Conservation (phyloP, 2,113 vertebrate genomes). For the Bufo bufo region DNA sequence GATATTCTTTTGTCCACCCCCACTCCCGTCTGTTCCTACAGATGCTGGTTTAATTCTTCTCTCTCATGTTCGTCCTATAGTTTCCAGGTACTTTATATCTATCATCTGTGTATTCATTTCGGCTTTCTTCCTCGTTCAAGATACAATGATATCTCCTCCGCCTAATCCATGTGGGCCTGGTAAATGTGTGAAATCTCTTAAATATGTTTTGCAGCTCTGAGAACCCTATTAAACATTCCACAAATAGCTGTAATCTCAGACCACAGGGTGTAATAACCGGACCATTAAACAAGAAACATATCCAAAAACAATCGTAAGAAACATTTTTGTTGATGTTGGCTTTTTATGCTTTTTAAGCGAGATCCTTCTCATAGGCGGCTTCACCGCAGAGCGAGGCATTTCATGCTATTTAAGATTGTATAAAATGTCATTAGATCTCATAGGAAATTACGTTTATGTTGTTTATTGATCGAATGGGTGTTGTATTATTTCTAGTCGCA, state of each 20-base stretch:
- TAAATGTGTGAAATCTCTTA: constrained; percentile 36
- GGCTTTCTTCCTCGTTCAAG: background rate
- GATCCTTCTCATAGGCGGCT: background rate
- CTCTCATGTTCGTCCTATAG: background rate
- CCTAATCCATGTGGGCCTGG: constrained; percentile 31
- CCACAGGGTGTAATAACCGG: constrained; percentile 50
- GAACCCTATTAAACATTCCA: constrained; percentile 42
- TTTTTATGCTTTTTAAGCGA: constrained; percentile 39
- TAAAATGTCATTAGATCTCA: constrained; percentile 48
- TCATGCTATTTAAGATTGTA: constrained; percentile 45
- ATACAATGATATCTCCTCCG: background rate
- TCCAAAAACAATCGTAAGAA: constrained; percentile 50
- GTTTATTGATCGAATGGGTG: constrained; percentile 49
- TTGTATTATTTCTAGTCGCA: constrained; percentile 28
- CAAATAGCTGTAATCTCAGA: constrained; percentile 46
- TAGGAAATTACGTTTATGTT: constrained; percentile 48
- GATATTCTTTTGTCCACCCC: background rate
- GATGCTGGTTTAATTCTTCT: background rate
- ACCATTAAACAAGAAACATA: constrained; percentile 46
- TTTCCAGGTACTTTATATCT: background rate
- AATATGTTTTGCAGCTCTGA: constrained; percentile 43
- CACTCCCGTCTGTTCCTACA: background rate
- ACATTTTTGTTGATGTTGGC: constrained; percentile 50
- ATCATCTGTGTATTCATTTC: constrained; percentile 4
- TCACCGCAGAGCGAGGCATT: constrained; percentile 38